phyloP scores from a whole-genome alignment of 92 coral and sea anemone species.

The Parazoanthus darwini region DNA sequence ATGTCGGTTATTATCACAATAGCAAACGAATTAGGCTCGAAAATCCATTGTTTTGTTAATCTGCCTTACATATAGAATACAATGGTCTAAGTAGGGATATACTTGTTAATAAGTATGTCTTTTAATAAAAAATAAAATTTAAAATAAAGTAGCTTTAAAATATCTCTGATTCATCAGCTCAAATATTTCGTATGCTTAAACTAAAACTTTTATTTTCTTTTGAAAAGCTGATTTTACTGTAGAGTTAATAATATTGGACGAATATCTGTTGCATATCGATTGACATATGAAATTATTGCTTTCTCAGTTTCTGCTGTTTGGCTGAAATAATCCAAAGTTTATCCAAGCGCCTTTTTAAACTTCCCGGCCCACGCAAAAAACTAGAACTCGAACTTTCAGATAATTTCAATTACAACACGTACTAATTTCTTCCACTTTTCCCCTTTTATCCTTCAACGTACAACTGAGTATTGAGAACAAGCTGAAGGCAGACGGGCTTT shows the following conservation, averaged over 20 bases:
- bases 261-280: too few species aligned
- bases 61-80: slow-evolving; percentile 10
- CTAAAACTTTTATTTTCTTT: too few species aligned
- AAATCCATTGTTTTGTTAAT: slow-evolving; percentile 8
- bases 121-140: background rate
- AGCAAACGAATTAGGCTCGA: background rate
- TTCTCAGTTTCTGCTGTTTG: background rate
- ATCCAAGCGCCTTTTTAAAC: too few species aligned
- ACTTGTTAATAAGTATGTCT: background rate
- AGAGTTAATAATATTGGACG: too few species aligned
- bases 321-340: background rate
- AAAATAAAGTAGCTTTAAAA: background rate
- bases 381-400: background rate
- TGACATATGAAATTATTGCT: background rate
- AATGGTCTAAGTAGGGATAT: background rate
- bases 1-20: background rate
- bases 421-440: too few species aligned
- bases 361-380: too few species aligned
- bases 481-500: background rate
- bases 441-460: background rate
- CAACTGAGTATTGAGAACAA: background rate
- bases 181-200: background rate
- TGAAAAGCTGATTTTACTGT: too few species aligned
- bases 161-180: background rate
- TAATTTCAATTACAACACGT: background rate